A percentile compares a stretch with the other conserved stretches of the same genome.
These are phyloP conservation scores for Pachyuromys duprasi DNA, from an alignment of 2,797 vertebrate species.

Conservation along the genomic window DNA sequence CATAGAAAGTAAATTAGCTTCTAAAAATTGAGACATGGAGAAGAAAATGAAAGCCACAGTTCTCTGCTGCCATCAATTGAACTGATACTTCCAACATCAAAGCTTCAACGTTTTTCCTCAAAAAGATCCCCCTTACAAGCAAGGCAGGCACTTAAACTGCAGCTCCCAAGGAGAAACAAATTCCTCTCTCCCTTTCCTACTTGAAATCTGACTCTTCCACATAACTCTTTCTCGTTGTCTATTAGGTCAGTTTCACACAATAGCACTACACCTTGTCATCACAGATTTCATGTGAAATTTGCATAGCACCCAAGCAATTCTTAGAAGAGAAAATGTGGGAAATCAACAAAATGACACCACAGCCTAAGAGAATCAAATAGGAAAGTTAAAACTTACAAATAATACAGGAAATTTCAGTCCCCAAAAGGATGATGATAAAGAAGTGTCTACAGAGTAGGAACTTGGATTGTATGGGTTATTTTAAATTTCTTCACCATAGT, in stretches of 20 bases:
- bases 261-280: background rate
- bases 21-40: background rate
- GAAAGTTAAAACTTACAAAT: conserved; percentile 1
- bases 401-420: background rate
- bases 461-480: background rate
- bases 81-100: conserved; percentile 9
- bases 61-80: background rate
- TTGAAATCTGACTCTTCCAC: conserved; percentile 20
- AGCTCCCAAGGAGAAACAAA: background rate
- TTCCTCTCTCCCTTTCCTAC: background rate
- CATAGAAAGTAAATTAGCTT: conserved; percentile 35
- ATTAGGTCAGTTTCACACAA: background rate
- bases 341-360: background rate
- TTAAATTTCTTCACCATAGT: background rate
- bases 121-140: background rate
- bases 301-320: background rate
- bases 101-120: background rate
- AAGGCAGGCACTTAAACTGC: background rate
- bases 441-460: background rate
- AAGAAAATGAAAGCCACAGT: background rate
- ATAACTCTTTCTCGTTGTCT: conserved; percentile 1
- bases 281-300: background rate
- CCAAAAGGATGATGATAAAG: background rate
- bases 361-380: background rate
- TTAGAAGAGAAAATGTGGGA: background rate